Conservation (phyloP, 2,113 vertebrate species). For the Gulo gulo region DNA sequence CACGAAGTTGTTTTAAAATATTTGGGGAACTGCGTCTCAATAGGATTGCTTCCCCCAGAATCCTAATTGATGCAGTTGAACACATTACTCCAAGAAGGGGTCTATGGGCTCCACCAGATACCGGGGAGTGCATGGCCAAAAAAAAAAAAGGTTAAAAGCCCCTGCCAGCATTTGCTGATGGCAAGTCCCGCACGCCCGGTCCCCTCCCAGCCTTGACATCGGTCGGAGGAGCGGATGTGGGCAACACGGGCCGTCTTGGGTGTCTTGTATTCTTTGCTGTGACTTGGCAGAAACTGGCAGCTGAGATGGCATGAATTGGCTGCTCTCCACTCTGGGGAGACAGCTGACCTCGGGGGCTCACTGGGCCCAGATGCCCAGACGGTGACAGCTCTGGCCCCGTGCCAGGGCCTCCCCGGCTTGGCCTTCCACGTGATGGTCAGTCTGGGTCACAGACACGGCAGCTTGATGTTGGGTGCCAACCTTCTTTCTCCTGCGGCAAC, state of each 20-base stretch:
- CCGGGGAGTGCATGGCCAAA: not conserved
- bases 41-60: conserved; percentile 8
- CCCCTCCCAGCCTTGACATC: not conserved
- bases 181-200: not conserved
- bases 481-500: not conserved
- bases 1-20: conserved; percentile 58
- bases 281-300: conserved; percentile 60
- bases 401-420: conserved; percentile 45
- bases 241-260: not conserved
- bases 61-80: conserved; percentile 15
- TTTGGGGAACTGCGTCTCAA: conserved; percentile 47
- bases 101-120: not conserved
- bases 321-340: conserved; percentile 70
- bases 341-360: conserved; percentile 72
- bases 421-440: conserved; percentile 43
- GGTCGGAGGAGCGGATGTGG: not conserved
- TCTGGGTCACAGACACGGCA: conserved; percentile 44
- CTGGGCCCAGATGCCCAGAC: conserved; percentile 72
- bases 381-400: conserved; percentile 68
- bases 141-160: not conserved
- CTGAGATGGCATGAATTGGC: conserved; percentile 63
- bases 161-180: not conserved
- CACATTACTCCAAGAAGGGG: conserved; percentile 20
- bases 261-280: conserved; percentile 57
- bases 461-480: not conserved